Percentiles rank a stretch among this genome's conserved stretches.
These are phyloP conservation scores for Gymnosoma rotundatum DNA, from an alignment of 2,888 invertebrate genomes.

Conservation along the genomic window DNA sequence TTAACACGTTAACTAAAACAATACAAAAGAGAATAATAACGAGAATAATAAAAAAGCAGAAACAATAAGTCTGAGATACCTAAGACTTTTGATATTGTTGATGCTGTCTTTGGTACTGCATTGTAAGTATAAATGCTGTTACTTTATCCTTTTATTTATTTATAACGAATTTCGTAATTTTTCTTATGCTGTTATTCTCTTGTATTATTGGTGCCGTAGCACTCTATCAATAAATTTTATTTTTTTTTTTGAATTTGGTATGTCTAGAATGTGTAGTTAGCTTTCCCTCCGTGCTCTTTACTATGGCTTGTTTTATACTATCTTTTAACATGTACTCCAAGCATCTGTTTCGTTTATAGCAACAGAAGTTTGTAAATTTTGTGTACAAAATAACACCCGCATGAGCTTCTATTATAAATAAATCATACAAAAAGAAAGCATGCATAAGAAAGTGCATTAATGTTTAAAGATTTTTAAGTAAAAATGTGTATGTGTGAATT, in stretches of 20 bases:
- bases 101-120: slow-evolving; percentile 9
- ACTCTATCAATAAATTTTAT: no score
- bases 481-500: no score
- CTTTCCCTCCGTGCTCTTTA: background rate
- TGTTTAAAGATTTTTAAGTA: no score
- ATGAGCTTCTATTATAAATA: slow-evolving; percentile 14
- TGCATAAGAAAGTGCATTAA: background rate
- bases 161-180: background rate
- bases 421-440: slow-evolving; percentile 3
- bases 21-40: slow-evolving; percentile 8
- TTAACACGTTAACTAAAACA: background rate
- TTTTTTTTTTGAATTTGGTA: no score
- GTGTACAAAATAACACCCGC: slow-evolving; percentile 16
- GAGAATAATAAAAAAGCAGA: background rate
- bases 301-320: background rate
- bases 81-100: slow-evolving; percentile 28
- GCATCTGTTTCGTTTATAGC: slow-evolving; percentile 52
- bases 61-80: no score
- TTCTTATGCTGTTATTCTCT: no score
- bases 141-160: background rate
- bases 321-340: slow-evolving; percentile 38
- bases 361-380: slow-evolving; percentile 40
- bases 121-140: background rate
- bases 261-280: no score
- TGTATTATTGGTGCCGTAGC: no score